Percentiles rank a stretch among this genome's conserved stretches.
Conservation (phyloP, 2,888 invertebrate genomes). For the Cephus rjabovi region DNA sequence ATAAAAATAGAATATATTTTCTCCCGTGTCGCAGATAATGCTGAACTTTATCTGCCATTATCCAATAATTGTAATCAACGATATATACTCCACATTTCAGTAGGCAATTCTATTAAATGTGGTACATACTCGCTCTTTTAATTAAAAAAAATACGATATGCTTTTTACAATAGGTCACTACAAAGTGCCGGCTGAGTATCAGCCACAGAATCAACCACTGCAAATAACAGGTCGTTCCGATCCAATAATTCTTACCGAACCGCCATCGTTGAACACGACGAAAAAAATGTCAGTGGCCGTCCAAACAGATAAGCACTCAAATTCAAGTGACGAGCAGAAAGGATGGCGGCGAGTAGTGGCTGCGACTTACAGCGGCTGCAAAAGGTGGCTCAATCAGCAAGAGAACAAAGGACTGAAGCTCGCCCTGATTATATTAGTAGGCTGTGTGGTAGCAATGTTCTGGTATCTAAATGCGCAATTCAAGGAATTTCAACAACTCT, state of each 20-base stretch:
- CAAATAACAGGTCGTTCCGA: slow-evolving; percentile 63
- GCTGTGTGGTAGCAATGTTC: slow-evolving; percentile 78
- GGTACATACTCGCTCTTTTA: too few species aligned
- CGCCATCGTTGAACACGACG: slow-evolving; percentile 32
- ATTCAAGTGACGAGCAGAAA: slow-evolving; percentile 34
- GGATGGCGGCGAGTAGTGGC: slow-evolving; percentile 43
- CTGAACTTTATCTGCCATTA: too few species aligned
- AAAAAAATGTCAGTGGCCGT: slow-evolving; percentile 34
- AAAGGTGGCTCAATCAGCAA: slow-evolving; percentile 79
- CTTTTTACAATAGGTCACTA: slow-evolving; percentile 49
- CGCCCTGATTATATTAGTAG: slow-evolving; percentile 75
- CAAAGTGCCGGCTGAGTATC: slow-evolving; percentile 57
- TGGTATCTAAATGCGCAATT: slow-evolving; percentile 82
- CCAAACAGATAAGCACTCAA: slow-evolving; percentile 24
- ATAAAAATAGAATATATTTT: too few species aligned
- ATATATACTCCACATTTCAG: too few species aligned
- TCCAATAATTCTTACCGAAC: slow-evolving; percentile 48
- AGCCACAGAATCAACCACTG: slow-evolving; percentile 55
- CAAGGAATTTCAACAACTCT: slow-evolving; percentile 64
- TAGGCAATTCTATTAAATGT: too few species aligned
- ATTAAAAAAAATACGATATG: too few species aligned
- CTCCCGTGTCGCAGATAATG: too few species aligned
- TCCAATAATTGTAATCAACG: too few species aligned
- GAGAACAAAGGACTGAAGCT: slow-evolving; percentile 82
- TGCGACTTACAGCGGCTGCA: slow-evolving; percentile 49